phyloP scores from a whole-genome alignment of 1,140 invertebrate genomes.

The Papilio machaon region DNA sequence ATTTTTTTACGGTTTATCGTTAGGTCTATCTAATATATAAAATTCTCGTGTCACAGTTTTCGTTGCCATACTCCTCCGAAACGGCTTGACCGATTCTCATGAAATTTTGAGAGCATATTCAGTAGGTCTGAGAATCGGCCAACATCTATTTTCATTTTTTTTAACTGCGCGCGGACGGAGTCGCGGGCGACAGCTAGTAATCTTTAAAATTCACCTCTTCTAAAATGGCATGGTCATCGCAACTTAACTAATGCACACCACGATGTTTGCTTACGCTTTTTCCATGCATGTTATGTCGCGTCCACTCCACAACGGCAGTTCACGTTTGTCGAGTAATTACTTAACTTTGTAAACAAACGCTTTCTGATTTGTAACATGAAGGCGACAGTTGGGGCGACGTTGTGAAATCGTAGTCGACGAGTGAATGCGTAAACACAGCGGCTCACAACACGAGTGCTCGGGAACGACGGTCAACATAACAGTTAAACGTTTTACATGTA shows the following conservation, averaged over 20 bases:
- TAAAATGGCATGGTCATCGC: not conserved
- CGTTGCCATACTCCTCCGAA: no score
- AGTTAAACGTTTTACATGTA: conserved; percentile 69
- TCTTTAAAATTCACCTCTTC: not conserved
- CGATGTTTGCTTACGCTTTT: not conserved
- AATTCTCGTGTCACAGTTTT: no score
- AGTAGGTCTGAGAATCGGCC: no score
- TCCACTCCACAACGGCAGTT: conserved; percentile 21
- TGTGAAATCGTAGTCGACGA: conserved; percentile 46
- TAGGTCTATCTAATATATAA: no score
- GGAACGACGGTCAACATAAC: conserved; percentile 55
- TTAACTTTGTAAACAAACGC: conserved; percentile 39
- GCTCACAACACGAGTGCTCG: conserved; percentile 61
- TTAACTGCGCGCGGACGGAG: no score
- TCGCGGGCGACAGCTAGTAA: no score
- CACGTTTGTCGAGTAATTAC: conserved; percentile 44
- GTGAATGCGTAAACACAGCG: conserved; percentile 64
- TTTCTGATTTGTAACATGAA: conserved; percentile 54
- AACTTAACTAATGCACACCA: not conserved
- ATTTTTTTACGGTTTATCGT: no score
- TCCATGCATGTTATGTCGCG: not conserved
- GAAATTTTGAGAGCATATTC: no score
- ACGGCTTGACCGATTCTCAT: no score
- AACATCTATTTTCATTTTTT: no score
- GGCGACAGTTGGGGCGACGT: conserved; percentile 44